Evolutionary conservation across 2,113 vertebrate genomes (phyloP), one percentile per base, ranked within the genome.

Genomic region (Girardinichthys multiradiatus): DNA sequence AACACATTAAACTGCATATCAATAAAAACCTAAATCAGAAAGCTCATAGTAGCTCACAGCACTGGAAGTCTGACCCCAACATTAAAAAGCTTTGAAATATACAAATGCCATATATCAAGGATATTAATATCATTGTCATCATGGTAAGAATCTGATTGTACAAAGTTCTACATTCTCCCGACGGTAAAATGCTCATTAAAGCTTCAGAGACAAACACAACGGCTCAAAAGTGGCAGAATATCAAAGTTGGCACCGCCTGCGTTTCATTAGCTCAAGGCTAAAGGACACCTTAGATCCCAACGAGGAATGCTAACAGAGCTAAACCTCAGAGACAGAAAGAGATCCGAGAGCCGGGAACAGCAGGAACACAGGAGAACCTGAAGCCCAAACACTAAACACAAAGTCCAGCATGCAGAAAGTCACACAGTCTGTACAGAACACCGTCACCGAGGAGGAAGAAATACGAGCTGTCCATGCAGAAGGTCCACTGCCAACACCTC

Each of bases 121-220:
- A 45, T 62, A 75, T 66, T 82, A 77, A 69, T 37, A 66, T 74
- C 24, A 45, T 68, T 31, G 4, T 45, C 17, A 28, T 79, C 69
- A 68, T 75, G 37, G 29, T 80, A 80, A 86, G 71, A 86, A 76
- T 86, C 75, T 57, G 79, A 85, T 83, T 80, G 84, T 89, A 86
- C 85, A 90, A 90, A 87, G 87, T 81, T 89, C 78, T 87, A 88
- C 88, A 84, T 90, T 91, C 88, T 74, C 71, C 35, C 13, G 54
- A 86, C 70, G 51, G 84, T 83, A 81, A 85, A 87, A 88, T 88
- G 83, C 79, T 80, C 51, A 66, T 81, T 26, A n/a, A 86, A 85
- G 72, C 80, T 58, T 85, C 76, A 4, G 60, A 86, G 83, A 91
- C 77, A n/a, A 81, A 87, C 77, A 85, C 86, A 33, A 72, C 61